Conservation (phyloP, 1,140 invertebrate species). For the Orius insidiosus region DNA sequence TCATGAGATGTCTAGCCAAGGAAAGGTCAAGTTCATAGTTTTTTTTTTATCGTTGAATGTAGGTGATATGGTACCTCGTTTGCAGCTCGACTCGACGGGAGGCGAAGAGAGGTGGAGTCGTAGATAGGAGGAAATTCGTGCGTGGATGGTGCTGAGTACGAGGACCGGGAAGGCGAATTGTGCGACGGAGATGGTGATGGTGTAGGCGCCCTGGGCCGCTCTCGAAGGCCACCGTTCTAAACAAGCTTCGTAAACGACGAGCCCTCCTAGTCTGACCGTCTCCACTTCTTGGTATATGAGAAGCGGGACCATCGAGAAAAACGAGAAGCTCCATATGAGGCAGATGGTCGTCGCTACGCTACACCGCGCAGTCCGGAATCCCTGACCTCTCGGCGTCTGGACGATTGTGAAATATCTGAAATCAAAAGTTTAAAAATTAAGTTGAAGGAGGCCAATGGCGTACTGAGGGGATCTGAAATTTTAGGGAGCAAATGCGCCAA, state of each 20-base stretch:
- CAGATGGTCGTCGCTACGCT: slow-evolving; percentile 27
- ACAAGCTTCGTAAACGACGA: slow-evolving; percentile 26
- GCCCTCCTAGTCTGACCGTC: slow-evolving; percentile 22
- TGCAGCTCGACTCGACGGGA: slow-evolving; percentile 19
- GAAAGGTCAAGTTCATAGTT: too few species aligned
- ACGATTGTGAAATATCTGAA: slow-evolving; percentile 34
- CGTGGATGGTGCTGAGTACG: slow-evolving; percentile 32
- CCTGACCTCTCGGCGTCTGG: slow-evolving; percentile 23
- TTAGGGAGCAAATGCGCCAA: too few species aligned
- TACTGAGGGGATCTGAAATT: too few species aligned
- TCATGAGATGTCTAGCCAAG: too few species aligned
- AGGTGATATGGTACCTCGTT: too few species aligned
- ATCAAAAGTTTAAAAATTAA: slow-evolving; percentile 3
- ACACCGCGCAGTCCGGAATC: slow-evolving; percentile 15
- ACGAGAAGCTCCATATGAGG: slow-evolving; percentile 34
- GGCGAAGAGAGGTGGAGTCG: slow-evolving; percentile 20
- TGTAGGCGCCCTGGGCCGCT: slow-evolving; percentile 23
- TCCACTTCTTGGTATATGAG: slow-evolving; percentile 30
- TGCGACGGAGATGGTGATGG: slow-evolving; percentile 29
- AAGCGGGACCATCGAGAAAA: slow-evolving; percentile 28
- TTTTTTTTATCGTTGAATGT: too few species aligned
- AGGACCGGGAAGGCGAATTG: slow-evolving; percentile 35
- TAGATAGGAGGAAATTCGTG: slow-evolving; percentile 30
- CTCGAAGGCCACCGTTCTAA: slow-evolving; percentile 24
- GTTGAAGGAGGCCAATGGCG: too few species aligned